Percentiles rank a stretch among this genome's conserved stretches.
phyloP scores from a whole-genome alignment of 1,140 invertebrate genomes.

The Brachionus manjavacas region DNA sequence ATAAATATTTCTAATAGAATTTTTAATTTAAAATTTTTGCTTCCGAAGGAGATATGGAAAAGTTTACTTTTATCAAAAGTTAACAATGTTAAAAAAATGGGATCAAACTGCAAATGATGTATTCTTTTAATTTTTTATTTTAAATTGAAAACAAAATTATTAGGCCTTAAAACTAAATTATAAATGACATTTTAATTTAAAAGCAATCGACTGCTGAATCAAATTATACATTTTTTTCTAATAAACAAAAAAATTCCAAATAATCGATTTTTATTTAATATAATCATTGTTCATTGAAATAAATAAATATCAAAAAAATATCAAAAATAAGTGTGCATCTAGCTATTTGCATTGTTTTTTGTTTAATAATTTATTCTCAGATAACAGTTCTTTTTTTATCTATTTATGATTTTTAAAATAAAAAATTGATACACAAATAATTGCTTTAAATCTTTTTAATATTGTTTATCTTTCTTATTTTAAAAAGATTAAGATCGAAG shows the following conservation, averaged over 20 bases:
- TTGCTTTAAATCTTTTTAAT: too few species aligned
- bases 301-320: too few species aligned
- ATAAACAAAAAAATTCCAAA: not conserved
- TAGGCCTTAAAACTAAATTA: not conserved
- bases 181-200: not conserved
- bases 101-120: not conserved
- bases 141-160: not conserved
- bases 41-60: not conserved
- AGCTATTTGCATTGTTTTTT: too few species aligned
- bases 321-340: too few species aligned
- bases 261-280: not conserved
- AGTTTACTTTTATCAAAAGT: not conserved
- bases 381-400: too few species aligned
- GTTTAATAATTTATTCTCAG: too few species aligned
- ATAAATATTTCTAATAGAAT: not conserved
- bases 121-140: not conserved
- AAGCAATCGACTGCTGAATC: not conserved
- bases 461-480: too few species aligned
- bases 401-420: too few species aligned
- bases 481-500: too few species aligned
- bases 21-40: not conserved
- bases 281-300: too few species aligned
- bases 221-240: not conserved
- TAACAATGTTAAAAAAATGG: not conserved
- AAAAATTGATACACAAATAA: too few species aligned